Percentiles rank a stretch among this genome's conserved stretches.
Evolutionary conservation across 2,113 vertebrate species (phyloP).

Genomic region (Formicarius rufipectus): DNA sequence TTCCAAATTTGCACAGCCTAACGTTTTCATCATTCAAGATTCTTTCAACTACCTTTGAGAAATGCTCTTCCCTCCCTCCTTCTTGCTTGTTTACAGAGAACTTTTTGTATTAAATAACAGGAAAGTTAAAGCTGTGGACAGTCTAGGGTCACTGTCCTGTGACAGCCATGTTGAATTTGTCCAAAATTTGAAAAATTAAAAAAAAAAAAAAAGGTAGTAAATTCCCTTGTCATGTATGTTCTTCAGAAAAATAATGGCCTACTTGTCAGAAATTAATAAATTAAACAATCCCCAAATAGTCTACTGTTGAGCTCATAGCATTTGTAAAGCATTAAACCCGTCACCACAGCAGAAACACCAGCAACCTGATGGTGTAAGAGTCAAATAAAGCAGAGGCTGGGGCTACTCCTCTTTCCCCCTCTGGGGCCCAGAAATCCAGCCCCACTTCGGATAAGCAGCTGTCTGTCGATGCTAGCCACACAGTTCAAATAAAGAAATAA

Average conservation of each 20-base stretch:
- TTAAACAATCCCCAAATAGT: background rate
- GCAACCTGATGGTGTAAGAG: background rate
- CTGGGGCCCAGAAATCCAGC: background rate
- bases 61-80: background rate
- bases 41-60: background rate
- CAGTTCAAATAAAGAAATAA: background rate
- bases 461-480: background rate
- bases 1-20: background rate
- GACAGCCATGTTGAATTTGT: background rate
- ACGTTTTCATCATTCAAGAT: background rate
- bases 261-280: background rate
- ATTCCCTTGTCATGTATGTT: background rate
- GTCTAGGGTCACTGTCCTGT: background rate
- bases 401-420: background rate
- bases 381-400: background rate
- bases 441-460: background rate
- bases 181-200: background rate
- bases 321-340: conserved; percentile 12
- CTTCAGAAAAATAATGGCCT: background rate
- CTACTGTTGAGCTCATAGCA: conserved; percentile 1
- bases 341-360: background rate
- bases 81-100: background rate
- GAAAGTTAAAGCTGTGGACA: background rate
- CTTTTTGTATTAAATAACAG: background rate
- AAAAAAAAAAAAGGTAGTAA: background rate